Base-by-base conservation (phyloP, 2,888 invertebrate genomes). In the Dasysyrphus albostriatus region DNA sequence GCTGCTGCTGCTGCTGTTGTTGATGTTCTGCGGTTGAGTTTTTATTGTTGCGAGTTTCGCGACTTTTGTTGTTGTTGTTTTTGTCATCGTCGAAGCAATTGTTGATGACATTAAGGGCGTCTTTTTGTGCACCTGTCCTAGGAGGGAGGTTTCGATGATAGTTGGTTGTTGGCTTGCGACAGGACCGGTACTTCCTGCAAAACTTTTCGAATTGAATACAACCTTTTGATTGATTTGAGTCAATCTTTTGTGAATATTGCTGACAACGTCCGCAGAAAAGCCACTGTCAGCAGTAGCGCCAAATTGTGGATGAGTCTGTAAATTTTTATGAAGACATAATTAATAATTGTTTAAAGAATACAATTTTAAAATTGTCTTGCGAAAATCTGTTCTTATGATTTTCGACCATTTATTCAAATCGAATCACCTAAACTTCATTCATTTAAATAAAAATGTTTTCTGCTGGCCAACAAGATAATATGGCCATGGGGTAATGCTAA, bases 211-310 rank as follows among this genome's bases (percentile, higher is more conserved):
- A 88, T 88, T 85, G 89, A 89, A 88, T 88, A 89, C 93, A 93
- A 91, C 93, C 93, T 90, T 91, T 88, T 88, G 88, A 85, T 89
- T 88, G 81, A 89, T 89, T 88, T 84, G 88, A 77, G 79, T 88
- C 65, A 88, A 79, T 81, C 79, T 85, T 89, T 88, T 73, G 93
- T 92, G 88, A 92, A 91, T 88, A 91, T 90, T 91, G 94, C 92
- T 90, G 88, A 8, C 90, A 90, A 67, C 92, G 92, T 61, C 92
- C 92, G 89, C 92, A 90, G 89, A 92, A 89, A 88, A 94, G 93
- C 93, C 94, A 94, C 90, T 93, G 93, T 93, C 93, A 93, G 92
- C 93, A 93, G 88, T 91, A 92, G 72, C 91, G 90, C 93, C 92
- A 93, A 88, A 93, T 89, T 58, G 90, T 90, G 84, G 90, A 88